Conservation (phyloP, 2,113 vertebrate species). For the Atractosteus spatula region DNA sequence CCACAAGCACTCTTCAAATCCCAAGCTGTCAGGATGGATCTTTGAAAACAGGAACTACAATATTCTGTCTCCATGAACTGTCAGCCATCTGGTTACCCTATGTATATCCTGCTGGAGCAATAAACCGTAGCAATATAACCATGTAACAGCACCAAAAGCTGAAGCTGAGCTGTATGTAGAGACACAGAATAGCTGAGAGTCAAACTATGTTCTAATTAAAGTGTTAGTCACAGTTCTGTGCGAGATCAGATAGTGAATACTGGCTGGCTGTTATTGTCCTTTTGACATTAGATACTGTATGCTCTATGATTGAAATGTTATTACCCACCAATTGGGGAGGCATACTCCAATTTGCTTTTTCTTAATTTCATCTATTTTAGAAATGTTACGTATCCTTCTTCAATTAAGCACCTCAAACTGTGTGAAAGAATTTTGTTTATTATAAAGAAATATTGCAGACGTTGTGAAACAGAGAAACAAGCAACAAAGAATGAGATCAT, state of each 20-base stretch:
- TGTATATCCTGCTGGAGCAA: conserved; percentile 39
- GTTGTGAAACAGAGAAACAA: conserved; percentile 7
- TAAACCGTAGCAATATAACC: conserved; percentile 10
- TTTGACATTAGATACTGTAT: not conserved
- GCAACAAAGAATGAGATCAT: conserved; percentile 5
- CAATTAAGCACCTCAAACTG: no score
- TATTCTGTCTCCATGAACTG: conserved; percentile 28
- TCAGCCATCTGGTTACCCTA: conserved; percentile 49
- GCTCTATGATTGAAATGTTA: no score
- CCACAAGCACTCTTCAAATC: not conserved
- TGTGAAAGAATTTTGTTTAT: no score
- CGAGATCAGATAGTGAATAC: not conserved
- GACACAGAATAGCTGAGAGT: no score
- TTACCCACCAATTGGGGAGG: no score
- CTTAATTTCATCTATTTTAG: no score
- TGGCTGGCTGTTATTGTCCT: not conserved
- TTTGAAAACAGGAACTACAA: not conserved
- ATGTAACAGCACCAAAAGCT: no score
- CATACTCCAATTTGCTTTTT: no score
- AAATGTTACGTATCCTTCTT: no score
- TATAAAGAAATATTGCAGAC: not conserved
- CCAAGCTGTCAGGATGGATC: not conserved
- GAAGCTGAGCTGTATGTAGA: no score
- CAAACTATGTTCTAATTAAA: no score
- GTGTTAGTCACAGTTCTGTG: not conserved